Evolutionary conservation across 2,797 vertebrate genomes (phyloP), one percentile per base, ranked within the genome.

Genomic region (Sebastes aleutianus): DNA sequence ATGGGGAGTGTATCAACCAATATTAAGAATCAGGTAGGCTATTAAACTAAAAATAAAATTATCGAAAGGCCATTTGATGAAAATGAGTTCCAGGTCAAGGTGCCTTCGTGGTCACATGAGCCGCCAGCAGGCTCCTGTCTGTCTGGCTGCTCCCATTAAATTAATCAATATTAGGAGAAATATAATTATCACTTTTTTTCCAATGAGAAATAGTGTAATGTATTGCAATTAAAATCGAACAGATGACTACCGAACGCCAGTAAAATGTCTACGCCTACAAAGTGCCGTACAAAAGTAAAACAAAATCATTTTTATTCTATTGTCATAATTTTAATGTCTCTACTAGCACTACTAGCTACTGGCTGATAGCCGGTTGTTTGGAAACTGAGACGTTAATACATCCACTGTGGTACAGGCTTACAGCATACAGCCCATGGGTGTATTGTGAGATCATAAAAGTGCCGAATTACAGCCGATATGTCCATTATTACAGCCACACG

Each of bases 191-290:
- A 53, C 8, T 34, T 74, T 27, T 54, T 24, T 31, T 22, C 18
- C 53, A 18, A 16, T 22, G 5, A 31, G 10, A 18, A 56, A 27
- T 14, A 2, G 3, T 12, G 34, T 47, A 29, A 39, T 4, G 6
- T 3, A 53, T 8, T 57, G 27, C 1, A 64, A 8, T 64, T 65
- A 10, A 24, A 32, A 47, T 63, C 3, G 1, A 13, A 6, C 4
- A 2, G 14, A 39, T 14, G 13, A 47, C 43, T 47, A 18, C 43
- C 43, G 16, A 18, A 7, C 39, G 14, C 13, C 39, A 47, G 43
- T 43, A 43, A 43, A 43, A 43, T 6, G 39, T 18, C 0, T 0
- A 24, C 24, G 0, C 43, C 16, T 8, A 47, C 1, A 47, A 47
- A 47, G 3, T 47, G 16, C 16, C 0, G 43, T 18, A 18, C 43